These are phyloP conservation scores for Calonectris borealis DNA, from an alignment of 2,113 vertebrate species.

Conservation along the genomic window DNA sequence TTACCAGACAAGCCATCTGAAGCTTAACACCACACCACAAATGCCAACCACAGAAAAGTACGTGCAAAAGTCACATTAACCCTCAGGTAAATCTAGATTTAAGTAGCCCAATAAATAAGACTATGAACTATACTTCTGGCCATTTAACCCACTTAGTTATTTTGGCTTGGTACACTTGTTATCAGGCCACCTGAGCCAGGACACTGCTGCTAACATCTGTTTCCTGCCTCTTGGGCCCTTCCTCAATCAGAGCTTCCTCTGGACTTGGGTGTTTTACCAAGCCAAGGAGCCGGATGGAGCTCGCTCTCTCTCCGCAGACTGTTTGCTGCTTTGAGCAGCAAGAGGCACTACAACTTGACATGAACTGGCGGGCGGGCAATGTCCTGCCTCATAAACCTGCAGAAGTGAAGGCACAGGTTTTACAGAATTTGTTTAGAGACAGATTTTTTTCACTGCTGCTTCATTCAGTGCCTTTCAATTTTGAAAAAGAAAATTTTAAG, in stretches of 20 bases:
- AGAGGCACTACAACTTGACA: background rate
- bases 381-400: background rate
- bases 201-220: conserved; percentile 39
- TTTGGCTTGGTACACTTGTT: conserved; percentile 44
- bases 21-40: background rate
- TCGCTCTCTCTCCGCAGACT: accelerated
- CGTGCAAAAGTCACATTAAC: background rate
- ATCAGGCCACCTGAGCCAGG: conserved; percentile 49
- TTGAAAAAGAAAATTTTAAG: background rate
- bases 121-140: background rate
- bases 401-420: background rate
- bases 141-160: conserved; percentile 18
- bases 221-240: conserved; percentile 45
- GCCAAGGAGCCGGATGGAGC: background rate
- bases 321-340: conserved; percentile 1
- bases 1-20: background rate
- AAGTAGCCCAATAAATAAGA: background rate
- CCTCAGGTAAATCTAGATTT: background rate
- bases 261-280: background rate
- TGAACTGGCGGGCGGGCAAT: background rate
- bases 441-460: background rate
- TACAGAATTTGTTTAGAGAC: background rate
- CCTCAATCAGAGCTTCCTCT: background rate
- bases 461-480: background rate
- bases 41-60: background rate